phyloP scores from a whole-genome alignment of 2,888 invertebrate species.

The Cerastoderma edule region DNA sequence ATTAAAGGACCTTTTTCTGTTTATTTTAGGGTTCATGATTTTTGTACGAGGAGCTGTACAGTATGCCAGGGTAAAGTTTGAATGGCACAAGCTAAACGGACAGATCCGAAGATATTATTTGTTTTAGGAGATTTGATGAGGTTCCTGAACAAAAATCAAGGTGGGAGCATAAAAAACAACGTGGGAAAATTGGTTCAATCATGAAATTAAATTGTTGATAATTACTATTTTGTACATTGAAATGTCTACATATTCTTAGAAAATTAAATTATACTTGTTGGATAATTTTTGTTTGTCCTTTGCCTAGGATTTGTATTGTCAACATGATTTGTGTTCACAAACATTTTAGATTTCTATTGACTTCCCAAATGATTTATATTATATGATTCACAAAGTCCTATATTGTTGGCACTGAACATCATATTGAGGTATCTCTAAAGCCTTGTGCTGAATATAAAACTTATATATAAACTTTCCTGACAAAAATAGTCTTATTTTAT shows the following conservation, averaged over 20 bases:
- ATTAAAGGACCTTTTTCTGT: background rate
- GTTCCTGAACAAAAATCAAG: background rate
- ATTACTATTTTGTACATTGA: conserved; percentile 3
- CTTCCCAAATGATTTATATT: no score
- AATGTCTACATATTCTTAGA: conserved; percentile 18
- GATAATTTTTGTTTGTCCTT: conserved; percentile 4
- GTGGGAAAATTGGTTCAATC: conserved; percentile 16
- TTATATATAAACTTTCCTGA: no score
- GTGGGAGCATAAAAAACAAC: background rate
- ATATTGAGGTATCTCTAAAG: no score
- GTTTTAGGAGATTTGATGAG: conserved; percentile 30
- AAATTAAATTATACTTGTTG: conserved; percentile 12
- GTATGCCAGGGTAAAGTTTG: conserved; percentile 81
- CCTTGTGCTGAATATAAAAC: no score
- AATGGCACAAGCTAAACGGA: conserved; percentile 76
- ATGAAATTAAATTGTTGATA: background rate
- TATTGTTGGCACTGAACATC: no score
- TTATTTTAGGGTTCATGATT: conserved; percentile 77
- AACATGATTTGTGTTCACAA: no score
- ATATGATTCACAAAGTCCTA: no score
- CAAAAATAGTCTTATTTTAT: no score
- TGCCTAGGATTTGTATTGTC: no score
- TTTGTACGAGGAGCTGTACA: conserved; percentile 82
- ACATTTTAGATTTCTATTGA: no score
- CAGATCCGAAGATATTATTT: conserved; percentile 65